phyloP scores from a whole-genome alignment of 2,888 invertebrate genomes.

The Amiota minor region DNA sequence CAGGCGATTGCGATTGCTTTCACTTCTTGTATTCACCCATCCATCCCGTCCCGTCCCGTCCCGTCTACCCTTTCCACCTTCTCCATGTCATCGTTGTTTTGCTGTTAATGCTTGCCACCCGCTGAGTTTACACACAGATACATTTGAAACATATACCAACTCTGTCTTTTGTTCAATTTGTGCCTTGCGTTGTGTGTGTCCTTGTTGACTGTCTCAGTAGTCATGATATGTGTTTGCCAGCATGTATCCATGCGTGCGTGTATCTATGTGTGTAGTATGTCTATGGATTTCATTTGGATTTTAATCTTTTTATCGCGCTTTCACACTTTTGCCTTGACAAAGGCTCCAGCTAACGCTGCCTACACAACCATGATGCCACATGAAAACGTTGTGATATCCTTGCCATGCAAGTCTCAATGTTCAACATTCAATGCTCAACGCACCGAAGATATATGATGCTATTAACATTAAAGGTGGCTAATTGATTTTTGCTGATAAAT shows the following conservation, averaged over 20 bases:
- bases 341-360: neutral
- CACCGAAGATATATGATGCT: constrained; percentile 55
- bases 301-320: constrained; percentile 66
- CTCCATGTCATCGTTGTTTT: neutral
- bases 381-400: no score
- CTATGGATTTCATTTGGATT: constrained; percentile 47
- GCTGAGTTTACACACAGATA: neutral
- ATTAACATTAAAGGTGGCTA: constrained; percentile 63
- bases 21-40: neutral
- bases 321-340: constrained; percentile 58
- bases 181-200: constrained; percentile 36
- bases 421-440: neutral
- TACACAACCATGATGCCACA: no score
- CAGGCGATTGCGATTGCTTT: constrained; percentile 53
- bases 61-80: neutral
- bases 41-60: neutral
- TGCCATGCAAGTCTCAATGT: no score
- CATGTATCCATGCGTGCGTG: neutral
- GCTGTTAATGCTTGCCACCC: constrained; percentile 4
- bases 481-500: constrained; percentile 52
- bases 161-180: constrained; percentile 29
- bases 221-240: constrained; percentile 15
- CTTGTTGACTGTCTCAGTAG: neutral
- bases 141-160: no score
- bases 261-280: constrained; percentile 23